Evolutionary conservation across 2,113 vertebrate genomes (phyloP).

Genomic region (Thunnus maccoyii): DNA sequence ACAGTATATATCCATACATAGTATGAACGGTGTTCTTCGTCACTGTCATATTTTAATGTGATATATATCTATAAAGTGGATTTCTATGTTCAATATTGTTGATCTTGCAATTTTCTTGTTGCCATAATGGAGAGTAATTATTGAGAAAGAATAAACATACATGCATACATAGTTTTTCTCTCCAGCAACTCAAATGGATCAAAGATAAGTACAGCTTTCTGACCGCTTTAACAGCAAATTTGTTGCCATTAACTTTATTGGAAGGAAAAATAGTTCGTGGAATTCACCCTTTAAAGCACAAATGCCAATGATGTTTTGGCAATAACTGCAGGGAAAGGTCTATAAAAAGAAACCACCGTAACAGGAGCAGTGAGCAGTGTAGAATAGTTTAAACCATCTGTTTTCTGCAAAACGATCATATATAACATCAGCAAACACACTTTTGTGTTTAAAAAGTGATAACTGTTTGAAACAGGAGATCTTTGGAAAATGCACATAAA

Average conservation of each 20-base stretch:
- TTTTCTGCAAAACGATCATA: conserved; percentile 35
- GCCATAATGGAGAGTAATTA: not conserved
- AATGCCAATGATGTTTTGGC: conserved; percentile 52
- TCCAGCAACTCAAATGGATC: conserved; percentile 2
- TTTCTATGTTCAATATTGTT: not conserved
- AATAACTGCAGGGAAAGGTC: conserved; percentile 34
- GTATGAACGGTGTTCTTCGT: not conserved
- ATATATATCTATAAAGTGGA: not conserved
- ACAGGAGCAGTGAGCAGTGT: conserved; percentile 1
- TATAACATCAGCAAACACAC: not conserved
- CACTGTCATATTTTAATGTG: not conserved
- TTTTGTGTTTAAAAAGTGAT: not conserved
- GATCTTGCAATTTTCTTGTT: too few relatives aligned
- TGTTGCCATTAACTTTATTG: conserved; percentile 30
- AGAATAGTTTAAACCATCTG: conserved; percentile 44
- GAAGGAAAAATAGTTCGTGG: conserved; percentile 13
- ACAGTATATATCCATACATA: not conserved
- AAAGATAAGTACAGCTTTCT: conserved; percentile 7
- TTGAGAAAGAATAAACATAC: not conserved
- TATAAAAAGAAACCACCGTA: conserved; percentile 45
- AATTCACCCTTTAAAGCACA: conserved; percentile 29
- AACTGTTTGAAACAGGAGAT: not conserved
- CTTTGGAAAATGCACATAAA: conserved; percentile 1
- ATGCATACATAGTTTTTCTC: not conserved
- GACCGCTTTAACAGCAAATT: conserved; percentile 21